These are phyloP conservation scores for Anagrus nilaparvatae DNA, from an alignment of 1,140 invertebrate species.

Conservation along the genomic window DNA sequence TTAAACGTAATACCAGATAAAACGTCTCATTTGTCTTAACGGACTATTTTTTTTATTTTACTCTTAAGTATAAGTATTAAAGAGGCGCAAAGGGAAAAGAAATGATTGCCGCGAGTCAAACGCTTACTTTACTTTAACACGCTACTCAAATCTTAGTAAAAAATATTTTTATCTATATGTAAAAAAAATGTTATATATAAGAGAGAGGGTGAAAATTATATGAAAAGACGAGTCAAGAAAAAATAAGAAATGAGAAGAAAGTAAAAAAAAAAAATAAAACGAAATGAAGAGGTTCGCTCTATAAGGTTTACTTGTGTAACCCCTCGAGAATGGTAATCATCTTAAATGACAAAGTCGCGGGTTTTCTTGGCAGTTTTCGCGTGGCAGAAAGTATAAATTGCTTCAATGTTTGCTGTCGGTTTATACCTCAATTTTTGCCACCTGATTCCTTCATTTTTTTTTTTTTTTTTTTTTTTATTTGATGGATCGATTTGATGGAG, in stretches of 20 bases:
- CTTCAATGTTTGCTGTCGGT: too few species aligned
- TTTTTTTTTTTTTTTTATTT: too few species aligned
- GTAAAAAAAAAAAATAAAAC: conserved; percentile 4
- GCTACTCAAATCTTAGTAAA: too few species aligned
- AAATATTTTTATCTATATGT: too few species aligned
- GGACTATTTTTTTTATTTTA: conserved; percentile 33
- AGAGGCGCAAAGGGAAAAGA: conserved; percentile 5
- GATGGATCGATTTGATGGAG: too few species aligned
- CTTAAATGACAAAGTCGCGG: conserved; percentile 30
- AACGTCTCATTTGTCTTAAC: conserved; percentile 41
- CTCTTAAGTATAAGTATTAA: conserved; percentile 8
- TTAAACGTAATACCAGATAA: conserved; percentile 38
- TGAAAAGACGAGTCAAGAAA: too few species aligned
- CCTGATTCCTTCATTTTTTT: conserved; percentile 35
- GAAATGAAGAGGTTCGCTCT: conserved; percentile 10
- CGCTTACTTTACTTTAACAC: too few species aligned
- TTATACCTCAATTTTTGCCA: conserved; percentile 21
- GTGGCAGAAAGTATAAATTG: too few species aligned
- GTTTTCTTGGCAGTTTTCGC: conserved; percentile 28
- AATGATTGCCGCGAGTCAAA: too few species aligned
- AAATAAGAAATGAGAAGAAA: conserved; percentile 8
- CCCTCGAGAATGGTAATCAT: conserved; percentile 36
- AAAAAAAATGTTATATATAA: too few species aligned
- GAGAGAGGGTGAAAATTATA: too few species aligned
- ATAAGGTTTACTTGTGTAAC: conserved; percentile 6